Evolutionary conservation across 2,888 invertebrate species (phyloP).

Genomic region (Drosophila prolongata): DNA sequence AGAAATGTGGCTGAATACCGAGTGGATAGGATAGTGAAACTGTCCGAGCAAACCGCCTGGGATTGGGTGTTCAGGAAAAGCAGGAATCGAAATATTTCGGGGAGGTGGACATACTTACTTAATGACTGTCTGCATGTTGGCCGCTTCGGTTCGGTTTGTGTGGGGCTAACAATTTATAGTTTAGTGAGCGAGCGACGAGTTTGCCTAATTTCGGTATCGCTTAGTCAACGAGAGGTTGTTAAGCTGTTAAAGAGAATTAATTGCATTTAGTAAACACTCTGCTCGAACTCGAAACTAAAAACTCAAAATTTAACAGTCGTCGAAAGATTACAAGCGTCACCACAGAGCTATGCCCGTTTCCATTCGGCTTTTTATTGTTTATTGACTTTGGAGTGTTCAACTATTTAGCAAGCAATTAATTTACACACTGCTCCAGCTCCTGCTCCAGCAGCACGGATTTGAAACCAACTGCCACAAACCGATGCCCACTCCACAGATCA

Average conservation of each 20-base stretch:
- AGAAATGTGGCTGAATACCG: conserved; percentile 18
- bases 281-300: neutral
- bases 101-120: conserved; percentile 76
- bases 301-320: conserved; percentile 1
- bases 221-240: conserved; percentile 48
- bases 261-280: conserved; percentile 52
- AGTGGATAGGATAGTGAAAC: conserved; percentile 37
- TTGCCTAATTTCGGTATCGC: conserved; percentile 35
- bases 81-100: conserved; percentile 7
- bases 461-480: conserved; percentile 43
- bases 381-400: conserved; percentile 22
- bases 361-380: conserved; percentile 1
- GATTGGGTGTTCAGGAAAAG: conserved; percentile 7
- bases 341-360: neutral
- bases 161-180: conserved; percentile 51
- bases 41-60: conserved; percentile 4
- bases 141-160: conserved; percentile 33
- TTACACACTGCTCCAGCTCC: conserved; percentile 51
- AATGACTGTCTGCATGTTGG: conserved; percentile 83
- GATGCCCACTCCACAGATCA: conserved; percentile 8
- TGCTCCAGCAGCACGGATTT: conserved; percentile 34
- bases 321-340: conserved; percentile 3
- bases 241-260: conserved; percentile 65
- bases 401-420: conserved; percentile 35
- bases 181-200: conserved; percentile 27